Evolutionary conservation across 1,140 invertebrate genomes (phyloP), one percentile per base, ranked within the genome.

Genomic region (Notospermus geniculatus): DNA sequence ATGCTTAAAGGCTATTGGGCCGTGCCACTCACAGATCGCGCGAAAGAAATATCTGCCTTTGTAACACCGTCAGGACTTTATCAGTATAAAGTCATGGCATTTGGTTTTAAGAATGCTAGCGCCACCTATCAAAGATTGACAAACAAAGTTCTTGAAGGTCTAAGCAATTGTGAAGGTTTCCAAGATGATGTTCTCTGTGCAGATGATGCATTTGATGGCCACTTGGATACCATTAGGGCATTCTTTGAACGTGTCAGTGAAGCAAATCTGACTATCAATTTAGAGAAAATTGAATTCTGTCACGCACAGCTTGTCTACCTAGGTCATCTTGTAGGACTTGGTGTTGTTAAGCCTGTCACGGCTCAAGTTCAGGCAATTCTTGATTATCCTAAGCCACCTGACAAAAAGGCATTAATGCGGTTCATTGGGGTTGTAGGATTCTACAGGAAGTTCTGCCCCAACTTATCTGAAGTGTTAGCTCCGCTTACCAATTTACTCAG

Each of bases 51-150:
- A 11, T 65, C 62, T 1, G 52, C 69, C 29, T 65, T 71, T 62
- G 58, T 65, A 0, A 67, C 60, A 2, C 39, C 72, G 45, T 13
- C 67, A 52, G 80, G 79, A 11, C 60, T 75, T 15, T 80, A 67
- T 53, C 65, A 78, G 54, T 84, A 82, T 60, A 66, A 57, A 4
- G 59, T 75, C 0, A 72, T 84, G 74, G 75, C 77, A 15, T 84
- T 84, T 66, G 82, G 83, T 30, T 63, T 84, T 28, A 67, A 68
- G 32, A 83, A 82, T 66, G 68, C 75, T n/a, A 73, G 75, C 4
- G 67, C 73, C 7, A 73, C 75, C 2, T 86, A 85, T 64, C 80
- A 85, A 68, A 53, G 83, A 15, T 77, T 81, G n/a, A 82, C 86
- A 29, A 71, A 83, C 63, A 45, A 15, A 15, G 32, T 36, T 4